Conservation (phyloP, 2,888 invertebrate genomes). For the Steinernema hermaphroditum region DNA sequence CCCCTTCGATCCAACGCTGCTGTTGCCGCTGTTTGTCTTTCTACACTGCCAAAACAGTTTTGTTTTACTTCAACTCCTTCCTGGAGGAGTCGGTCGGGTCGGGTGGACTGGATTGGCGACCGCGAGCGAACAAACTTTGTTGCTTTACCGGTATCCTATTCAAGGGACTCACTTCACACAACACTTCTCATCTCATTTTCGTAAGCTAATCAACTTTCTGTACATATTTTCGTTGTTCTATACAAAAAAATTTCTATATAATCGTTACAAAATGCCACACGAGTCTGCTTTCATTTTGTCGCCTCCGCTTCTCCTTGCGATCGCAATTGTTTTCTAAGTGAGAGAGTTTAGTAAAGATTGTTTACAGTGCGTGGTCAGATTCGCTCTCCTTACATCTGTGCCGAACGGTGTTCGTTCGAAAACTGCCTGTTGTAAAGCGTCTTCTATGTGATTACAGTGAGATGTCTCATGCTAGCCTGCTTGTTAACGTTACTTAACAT, state of each 20-base stretch:
- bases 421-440: too few relatives aligned
- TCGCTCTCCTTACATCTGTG: not conserved
- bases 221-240: not conserved
- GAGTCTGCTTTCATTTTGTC: not conserved
- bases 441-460: too few relatives aligned
- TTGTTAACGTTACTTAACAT: too few relatives aligned
- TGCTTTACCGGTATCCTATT: constrained; percentile 29
- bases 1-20: constrained; percentile 16
- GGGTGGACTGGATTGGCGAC: constrained; percentile 24
- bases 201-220: not conserved
- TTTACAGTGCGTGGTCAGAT: not conserved
- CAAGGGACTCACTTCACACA: constrained; percentile 17
- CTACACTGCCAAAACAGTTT: constrained; percentile 25
- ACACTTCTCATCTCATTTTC: constrained; percentile 1
- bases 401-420: too few relatives aligned
- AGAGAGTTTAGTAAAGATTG: not conserved
- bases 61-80: not conserved
- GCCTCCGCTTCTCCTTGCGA: not conserved
- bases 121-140: constrained; percentile 24
- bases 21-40: constrained; percentile 22
- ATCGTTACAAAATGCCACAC: not conserved
- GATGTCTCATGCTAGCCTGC: too few relatives aligned
- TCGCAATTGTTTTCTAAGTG: not conserved
- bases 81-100: constrained; percentile 12
- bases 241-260: not conserved